Conservation (phyloP, 2,888 invertebrate genomes). For the Cosmia pyralina region DNA sequence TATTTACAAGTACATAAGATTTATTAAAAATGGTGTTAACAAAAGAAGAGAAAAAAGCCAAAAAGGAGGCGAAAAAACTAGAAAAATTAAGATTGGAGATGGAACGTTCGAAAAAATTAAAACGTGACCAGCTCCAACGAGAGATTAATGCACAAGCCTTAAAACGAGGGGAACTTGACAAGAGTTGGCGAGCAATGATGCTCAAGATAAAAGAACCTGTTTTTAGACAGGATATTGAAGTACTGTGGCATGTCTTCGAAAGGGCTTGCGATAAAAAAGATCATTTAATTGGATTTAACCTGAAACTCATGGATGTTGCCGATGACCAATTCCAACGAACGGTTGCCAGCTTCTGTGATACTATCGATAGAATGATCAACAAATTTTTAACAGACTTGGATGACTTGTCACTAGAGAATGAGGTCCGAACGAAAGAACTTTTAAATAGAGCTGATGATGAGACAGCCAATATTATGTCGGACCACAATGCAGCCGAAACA, state of each 20-base stretch:
- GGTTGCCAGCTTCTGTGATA: slow-evolving; percentile 91
- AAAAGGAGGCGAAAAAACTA: slow-evolving; percentile 80
- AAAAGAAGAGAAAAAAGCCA: slow-evolving; percentile 82
- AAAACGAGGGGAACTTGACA: slow-evolving; percentile 78
- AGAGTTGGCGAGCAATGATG: slow-evolving; percentile 82
- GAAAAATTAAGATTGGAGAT: slow-evolving; percentile 76
- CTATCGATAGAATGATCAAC: slow-evolving; percentile 91
- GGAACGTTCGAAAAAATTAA: slow-evolving; percentile 75
- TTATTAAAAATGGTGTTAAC: slow-evolving; percentile 74
- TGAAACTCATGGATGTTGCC: slow-evolving; percentile 90
- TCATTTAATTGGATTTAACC: slow-evolving; percentile 88
- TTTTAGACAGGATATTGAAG: slow-evolving; percentile 81
- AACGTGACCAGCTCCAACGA: slow-evolving; percentile 79
- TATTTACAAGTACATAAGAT: slow-evolving; percentile 27
- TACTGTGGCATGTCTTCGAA: slow-evolving; percentile 88
- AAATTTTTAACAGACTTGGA: slow-evolving; percentile 83
- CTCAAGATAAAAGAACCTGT: slow-evolving; percentile 84
- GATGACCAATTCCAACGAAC: slow-evolving; percentile 92
- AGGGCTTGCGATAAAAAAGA: slow-evolving; percentile 91
- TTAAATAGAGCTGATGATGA: slow-evolving; percentile 77
- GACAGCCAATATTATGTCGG: slow-evolving; percentile 69
- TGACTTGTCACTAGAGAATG: slow-evolving; percentile 76
- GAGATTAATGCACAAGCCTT: slow-evolving; percentile 79
- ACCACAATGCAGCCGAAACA: slow-evolving; percentile 82
- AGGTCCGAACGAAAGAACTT: slow-evolving; percentile 72